phyloP scores from a whole-genome alignment of 2,888 invertebrate genomes.

The Agapostemon virescens region DNA sequence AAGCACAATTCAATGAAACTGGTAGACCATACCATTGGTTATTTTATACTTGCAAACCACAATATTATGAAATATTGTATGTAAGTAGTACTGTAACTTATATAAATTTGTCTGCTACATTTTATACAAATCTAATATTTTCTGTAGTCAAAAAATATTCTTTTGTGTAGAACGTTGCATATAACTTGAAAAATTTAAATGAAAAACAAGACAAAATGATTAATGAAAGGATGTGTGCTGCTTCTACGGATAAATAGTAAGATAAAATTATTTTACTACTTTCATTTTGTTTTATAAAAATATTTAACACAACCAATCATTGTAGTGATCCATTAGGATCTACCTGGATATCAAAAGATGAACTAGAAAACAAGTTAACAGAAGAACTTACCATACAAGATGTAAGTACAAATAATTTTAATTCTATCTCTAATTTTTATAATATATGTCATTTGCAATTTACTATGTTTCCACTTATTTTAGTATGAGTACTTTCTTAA shows the following conservation, averaged over 20 bases:
- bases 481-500: constrained; percentile 87
- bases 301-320: constrained; percentile 44
- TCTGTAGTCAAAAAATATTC: constrained; percentile 44
- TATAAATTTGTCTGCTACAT: background rate
- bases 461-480: constrained; percentile 49
- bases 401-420: constrained; percentile 66
- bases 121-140: background rate
- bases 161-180: constrained; percentile 84
- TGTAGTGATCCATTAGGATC: constrained; percentile 83
- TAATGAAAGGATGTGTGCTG: constrained; percentile 83
- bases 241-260: constrained; percentile 84
- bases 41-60: constrained; percentile 95
- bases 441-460: background rate
- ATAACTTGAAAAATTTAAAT: constrained; percentile 85
- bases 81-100: constrained; percentile 82
- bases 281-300: background rate
- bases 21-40: constrained; percentile 95
- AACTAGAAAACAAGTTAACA: constrained; percentile 85
- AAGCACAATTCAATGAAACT: constrained; percentile 93
- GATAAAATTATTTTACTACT: constrained; percentile 62
- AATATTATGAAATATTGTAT: constrained; percentile 91
- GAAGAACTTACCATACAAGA: constrained; percentile 86
- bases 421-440: constrained; percentile 34
- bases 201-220: constrained; percentile 87
- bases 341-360: constrained; percentile 86